Base-by-base conservation (phyloP, 2,888 invertebrate genomes). In the Synergus japonicus region DNA sequence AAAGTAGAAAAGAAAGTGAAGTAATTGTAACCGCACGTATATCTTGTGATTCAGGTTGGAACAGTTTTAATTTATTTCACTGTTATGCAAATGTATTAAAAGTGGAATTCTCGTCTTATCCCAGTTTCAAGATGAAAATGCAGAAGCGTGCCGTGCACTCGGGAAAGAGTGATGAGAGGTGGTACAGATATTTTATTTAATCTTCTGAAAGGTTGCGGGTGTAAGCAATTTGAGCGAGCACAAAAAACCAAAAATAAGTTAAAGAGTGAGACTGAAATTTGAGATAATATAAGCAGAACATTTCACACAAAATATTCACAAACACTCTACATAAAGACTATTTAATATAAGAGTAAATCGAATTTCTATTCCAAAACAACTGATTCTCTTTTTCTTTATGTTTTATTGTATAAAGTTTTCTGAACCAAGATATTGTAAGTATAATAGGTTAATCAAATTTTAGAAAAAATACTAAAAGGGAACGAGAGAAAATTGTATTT, bases 81-180 rank as follows among this genome's bases (percentile, higher is more conserved):
- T 65, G 65, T 41, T 41, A 65, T 65, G 65, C 65, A 65, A 65
- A 65, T 65, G n/a, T 65, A 41, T 65, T 65, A n/a, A 65, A 65
- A 65, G 65, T 41, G 41, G 41, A 41, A 63, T 63, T 43, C 41
- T 65, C 43, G 65, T 65, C 65, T 65, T 65, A 65, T 37, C 65
- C 41, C 0, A 65, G 65, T 65, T 65, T 65, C n/a, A 41, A 65
- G 41, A 65, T 41, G 65, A 65, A 65, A 65, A 63, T 63, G n/a
- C 60, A 63, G 22, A 65, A 65, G 65, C 65, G 65, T 65, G 41
- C 65, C 41, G 65, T n/a, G 15, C 41, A 41, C 15, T 65, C 15
- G 37, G 15, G 8, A 65, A 37, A 65, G 65, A 64, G 13, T 7
- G 64, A 29, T 29, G 65, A 41, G 65, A 65, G 9, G 41, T 65